These are phyloP conservation scores for Crossaster papposus DNA, from an alignment of 53 echinoderm and acorn worm species.

Conservation along the genomic window DNA sequence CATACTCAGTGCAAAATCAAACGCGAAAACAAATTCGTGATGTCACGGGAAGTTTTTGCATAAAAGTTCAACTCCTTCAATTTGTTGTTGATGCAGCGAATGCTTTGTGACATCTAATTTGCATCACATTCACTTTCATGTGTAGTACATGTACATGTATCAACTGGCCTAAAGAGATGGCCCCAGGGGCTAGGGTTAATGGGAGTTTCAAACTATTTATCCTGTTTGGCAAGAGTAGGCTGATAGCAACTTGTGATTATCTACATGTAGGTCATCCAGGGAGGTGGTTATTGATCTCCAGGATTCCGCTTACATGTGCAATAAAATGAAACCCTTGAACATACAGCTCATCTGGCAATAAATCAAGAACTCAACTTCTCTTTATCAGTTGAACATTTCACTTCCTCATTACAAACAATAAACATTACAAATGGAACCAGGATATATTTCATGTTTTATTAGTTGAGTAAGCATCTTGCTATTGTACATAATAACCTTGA, in stretches of 20 bases:
- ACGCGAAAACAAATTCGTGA: too few species aligned
- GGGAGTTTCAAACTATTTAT: neutral
- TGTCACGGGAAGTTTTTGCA: too few species aligned
- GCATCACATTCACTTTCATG: too few species aligned
- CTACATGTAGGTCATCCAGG: neutral
- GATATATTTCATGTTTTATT: neutral
- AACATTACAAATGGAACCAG: neutral
- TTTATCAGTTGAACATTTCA: neutral
- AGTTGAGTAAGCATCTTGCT: neutral
- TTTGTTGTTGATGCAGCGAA: too few species aligned
- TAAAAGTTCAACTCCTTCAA: too few species aligned
- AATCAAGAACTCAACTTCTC: neutral
- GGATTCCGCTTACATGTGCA: neutral
- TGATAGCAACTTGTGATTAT: too few species aligned
- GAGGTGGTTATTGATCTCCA: neutral
- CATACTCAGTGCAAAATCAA: too few species aligned
- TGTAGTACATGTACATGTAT: too few species aligned
- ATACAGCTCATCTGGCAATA: neutral
- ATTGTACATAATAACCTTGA: neutral
- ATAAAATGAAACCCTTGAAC: too few species aligned
- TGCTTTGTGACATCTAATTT: too few species aligned
- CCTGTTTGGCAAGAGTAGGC: neutral
- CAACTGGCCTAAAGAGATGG: too few species aligned
- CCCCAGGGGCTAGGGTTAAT: too few species aligned
- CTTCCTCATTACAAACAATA: constrained; percentile 5